Percentiles rank a stretch among this genome's conserved stretches.
Evolutionary conservation across 2,797 vertebrate species (phyloP).

Genomic region (Darevskia mixta): DNA sequence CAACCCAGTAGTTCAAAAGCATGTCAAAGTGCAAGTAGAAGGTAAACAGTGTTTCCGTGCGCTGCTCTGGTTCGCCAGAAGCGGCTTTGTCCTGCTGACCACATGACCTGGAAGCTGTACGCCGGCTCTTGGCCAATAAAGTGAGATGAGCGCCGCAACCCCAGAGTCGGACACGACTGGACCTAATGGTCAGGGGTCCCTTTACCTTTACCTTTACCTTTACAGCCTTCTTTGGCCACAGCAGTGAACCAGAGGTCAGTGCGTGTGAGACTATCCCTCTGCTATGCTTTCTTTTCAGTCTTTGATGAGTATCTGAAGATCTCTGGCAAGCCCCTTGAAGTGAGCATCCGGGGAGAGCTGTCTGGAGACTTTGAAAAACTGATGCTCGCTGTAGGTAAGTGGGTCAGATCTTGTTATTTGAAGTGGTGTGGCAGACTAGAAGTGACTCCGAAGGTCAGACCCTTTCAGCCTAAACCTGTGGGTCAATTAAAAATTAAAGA

Average conservation of each 20-base stretch:
- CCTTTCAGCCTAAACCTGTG: not conserved
- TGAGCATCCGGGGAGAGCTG: constrained; percentile 92
- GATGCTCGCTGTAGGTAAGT: constrained; percentile 94
- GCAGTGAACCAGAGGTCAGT: not conserved
- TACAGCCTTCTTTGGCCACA: not conserved
- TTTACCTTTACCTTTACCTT: no score
- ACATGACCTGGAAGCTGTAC: no score
- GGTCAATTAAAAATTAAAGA: not conserved
- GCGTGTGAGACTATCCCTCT: not conserved
- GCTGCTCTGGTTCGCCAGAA: no score
- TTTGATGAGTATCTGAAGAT: constrained; percentile 94
- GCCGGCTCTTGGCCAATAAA: no score
- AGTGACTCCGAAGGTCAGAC: not conserved
- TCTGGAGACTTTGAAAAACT: constrained; percentile 96
- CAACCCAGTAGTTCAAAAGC: no score
- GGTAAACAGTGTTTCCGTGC: no score
- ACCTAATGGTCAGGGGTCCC: no score
- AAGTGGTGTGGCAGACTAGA: not conserved
- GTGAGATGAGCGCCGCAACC: no score
- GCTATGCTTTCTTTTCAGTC: constrained; percentile 75
- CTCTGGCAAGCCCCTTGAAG: constrained; percentile 88
- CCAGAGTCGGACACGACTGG: no score
- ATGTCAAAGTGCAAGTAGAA: no score
- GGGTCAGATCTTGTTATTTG: fast-evolving
- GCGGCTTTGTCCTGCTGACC: no score